A percentile compares a stretch with the other conserved stretches of the same genome.
phyloP scores from a whole-genome alignment of 2,113 vertebrate species.

The Seriola quinqueradiata region DNA sequence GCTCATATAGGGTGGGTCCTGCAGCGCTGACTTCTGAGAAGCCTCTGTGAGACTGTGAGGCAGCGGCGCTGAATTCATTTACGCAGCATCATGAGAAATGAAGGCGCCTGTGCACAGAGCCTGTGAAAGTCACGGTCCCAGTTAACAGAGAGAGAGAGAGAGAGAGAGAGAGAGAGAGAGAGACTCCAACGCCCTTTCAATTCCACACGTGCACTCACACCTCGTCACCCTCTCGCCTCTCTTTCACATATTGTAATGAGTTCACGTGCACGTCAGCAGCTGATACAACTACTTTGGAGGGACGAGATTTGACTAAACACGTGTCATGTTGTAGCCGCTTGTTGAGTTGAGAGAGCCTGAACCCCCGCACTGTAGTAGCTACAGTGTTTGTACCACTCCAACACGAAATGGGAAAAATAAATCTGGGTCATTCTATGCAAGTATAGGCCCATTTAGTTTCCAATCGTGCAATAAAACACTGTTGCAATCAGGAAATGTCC shows the following conservation, averaged over 20 bases:
- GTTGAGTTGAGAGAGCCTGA: too few species aligned
- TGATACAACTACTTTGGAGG: too few species aligned
- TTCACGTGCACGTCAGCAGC: not conserved
- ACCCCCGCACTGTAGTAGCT: not conserved
- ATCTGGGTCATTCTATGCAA: conserved; percentile 43
- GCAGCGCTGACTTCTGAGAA: conserved; percentile 14
- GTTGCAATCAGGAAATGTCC: conserved; percentile 46
- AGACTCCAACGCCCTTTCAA: not conserved
- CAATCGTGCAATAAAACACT: conserved; percentile 37
- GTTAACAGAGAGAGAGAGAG: not conserved
- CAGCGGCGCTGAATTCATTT: conserved; percentile 39
- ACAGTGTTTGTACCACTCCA: not conserved
- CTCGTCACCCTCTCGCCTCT: not conserved
- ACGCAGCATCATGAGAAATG: conserved; percentile 62
- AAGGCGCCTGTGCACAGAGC: not conserved
- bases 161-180: not conserved
- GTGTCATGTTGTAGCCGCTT: not conserved
- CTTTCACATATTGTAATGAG: not conserved
- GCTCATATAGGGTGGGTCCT: not conserved
- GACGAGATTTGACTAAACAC: too few species aligned
- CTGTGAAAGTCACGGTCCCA: conserved; percentile 41
- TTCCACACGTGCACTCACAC: not conserved
- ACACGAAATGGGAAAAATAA: conserved; percentile 19
- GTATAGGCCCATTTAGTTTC: not conserved
- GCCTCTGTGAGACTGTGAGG: conserved; percentile 40